A percentile compares a stretch with the other conserved stretches of the same genome.
These are phyloP conservation scores for Muscicapa comitata DNA, from an alignment of 2,797 vertebrate genomes.

Conservation along the genomic window DNA sequence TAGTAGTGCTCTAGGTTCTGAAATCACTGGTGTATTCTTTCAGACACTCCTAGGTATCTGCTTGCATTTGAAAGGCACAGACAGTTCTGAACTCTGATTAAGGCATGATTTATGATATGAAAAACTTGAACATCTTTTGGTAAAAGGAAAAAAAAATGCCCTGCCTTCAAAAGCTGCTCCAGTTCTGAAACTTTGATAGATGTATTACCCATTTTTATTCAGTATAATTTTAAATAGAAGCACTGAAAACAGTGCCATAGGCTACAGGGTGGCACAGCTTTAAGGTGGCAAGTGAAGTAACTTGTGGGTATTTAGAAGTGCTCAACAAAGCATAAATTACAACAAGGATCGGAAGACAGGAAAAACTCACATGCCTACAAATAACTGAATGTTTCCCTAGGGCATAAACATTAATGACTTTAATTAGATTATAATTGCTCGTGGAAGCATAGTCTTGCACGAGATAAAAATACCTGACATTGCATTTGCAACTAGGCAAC, in stretches of 20 bases:
- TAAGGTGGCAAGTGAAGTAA: conserved; percentile 49
- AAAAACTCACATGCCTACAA: conserved; percentile 60
- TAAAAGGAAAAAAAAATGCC: conserved; percentile 17
- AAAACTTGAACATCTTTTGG: conserved; percentile 46
- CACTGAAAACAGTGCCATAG: conserved; percentile 34
- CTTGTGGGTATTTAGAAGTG: conserved; percentile 55
- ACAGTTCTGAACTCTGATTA: not conserved
- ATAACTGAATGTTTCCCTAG: conserved; percentile 62
- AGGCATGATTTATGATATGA: conserved; percentile 34
- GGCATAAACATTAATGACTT: conserved; percentile 70
- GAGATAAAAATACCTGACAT: conserved; percentile 62
- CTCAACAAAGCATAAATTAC: conserved; percentile 65
- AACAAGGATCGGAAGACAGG: conserved; percentile 18
- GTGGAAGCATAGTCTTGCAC: conserved; percentile 37
- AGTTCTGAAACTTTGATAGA: conserved; percentile 21
- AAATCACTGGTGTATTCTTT: not conserved
- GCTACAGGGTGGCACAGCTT: conserved; percentile 38
- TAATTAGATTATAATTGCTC: conserved; percentile 72
- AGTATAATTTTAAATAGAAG: conserved; percentile 36
- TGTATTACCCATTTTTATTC: conserved; percentile 55
- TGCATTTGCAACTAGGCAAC: conserved; percentile 12
- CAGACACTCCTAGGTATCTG: not conserved
- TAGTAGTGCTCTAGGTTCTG: not conserved
- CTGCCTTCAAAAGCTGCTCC: conserved; percentile 36
- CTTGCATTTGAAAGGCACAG: not conserved